A percentile compares a stretch with the other conserved stretches of the same genome.
Evolutionary conservation across 2,797 vertebrate genomes (phyloP).

Genomic region (Chlorospingus semifuscus): DNA sequence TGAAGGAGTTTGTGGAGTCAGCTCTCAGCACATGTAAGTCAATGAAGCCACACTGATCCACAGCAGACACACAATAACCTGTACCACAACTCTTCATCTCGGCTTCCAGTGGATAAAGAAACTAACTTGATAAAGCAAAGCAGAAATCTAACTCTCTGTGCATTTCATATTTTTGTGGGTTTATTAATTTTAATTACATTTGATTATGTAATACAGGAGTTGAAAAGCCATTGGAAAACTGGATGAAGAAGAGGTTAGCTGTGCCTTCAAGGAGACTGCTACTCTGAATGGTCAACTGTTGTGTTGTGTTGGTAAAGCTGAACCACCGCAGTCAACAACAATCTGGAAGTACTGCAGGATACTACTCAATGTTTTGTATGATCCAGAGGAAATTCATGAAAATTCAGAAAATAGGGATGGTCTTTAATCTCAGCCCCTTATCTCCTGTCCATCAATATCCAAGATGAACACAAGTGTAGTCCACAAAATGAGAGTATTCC

Average conservation of each 20-base stretch:
- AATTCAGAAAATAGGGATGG: neutral
- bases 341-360: neutral
- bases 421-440: neutral
- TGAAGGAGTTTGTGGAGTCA: neutral
- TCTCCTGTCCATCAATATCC: neutral
- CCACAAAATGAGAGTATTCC: neutral
- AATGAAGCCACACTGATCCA: neutral
- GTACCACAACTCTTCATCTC: neutral
- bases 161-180: rapidly evolving
- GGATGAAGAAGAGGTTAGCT: neutral
- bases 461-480: no score
- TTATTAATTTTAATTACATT: neutral
- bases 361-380: neutral
- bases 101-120: neutral
- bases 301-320: no score
- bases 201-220: neutral
- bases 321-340: neutral
- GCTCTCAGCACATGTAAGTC: neutral
- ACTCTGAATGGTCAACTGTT: neutral
- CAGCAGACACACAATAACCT: neutral
- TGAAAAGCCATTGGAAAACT: neutral
- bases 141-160: neutral
- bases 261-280: neutral
- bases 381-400: neutral
- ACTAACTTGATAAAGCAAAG: neutral